Base-by-base conservation (phyloP, 2,888 invertebrate genomes). In the Ferrisia virgata region DNA sequence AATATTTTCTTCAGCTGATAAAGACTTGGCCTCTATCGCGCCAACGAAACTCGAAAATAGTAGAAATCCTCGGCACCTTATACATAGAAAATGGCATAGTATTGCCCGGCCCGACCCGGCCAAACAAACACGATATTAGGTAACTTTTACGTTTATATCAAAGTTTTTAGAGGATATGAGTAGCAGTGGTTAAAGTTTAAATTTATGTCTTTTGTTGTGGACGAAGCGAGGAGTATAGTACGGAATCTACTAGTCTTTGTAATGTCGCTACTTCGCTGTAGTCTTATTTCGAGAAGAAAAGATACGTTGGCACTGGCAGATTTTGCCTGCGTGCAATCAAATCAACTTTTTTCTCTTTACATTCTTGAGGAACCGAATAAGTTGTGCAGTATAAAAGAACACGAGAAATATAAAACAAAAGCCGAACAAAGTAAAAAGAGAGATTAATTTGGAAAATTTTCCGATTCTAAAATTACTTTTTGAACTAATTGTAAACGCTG, bases 131-230 rank as follows among this genome's bases (percentile, higher is more conserved):
- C 72, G 72, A 72, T 72, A 72, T 72, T 72, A 72, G 72, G 72
- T 72, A 72, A 72, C 33, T 72, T 72, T 72, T 72, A 28, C 72
- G 72, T 33, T 72, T 33, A 47, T 47, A 36, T 5, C 72, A 15
- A 72, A 72, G 33, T 72, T 72, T 72, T 72, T 72, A 72, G 33
- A 72, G 72, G 72, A 79, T 43, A 79, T 79, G 58, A 81, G 81
- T 36, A 53, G 36, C 28, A 22, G 81, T 36, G 81, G 53, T 81
- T 81, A 33, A 81, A 81, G 58, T 81, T 81, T 81, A 39, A 81
- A 81, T 81, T 81, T 81, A 81, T 81, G 81, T 64, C 64, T 81
- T 81, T 81, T 81, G 81, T 81, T 81, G 15, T 3, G 18, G 13
- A 43, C 43, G 13, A 1, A 43, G 31, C 18, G 36, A 28, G 47